Conservation (phyloP, 2,888 invertebrate genomes). For the Slavum lentiscoides region DNA sequence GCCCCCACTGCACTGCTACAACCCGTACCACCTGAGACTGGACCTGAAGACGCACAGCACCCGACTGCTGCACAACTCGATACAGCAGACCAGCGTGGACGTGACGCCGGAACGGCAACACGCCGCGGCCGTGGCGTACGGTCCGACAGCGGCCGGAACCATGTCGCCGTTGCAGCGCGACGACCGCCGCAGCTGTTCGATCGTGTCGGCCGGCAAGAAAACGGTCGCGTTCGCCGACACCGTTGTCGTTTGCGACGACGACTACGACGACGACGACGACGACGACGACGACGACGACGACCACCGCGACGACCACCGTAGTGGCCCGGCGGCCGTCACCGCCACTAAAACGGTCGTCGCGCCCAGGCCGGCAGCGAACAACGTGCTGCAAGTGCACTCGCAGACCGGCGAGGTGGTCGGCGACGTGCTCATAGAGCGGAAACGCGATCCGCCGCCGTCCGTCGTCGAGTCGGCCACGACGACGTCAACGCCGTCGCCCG, state of each 20-base stretch:
- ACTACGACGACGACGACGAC: not conserved
- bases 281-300: not conserved
- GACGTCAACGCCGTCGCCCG: not conserved
- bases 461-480: not conserved
- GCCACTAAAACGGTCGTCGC: not conserved
- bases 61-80: conserved; percentile 40
- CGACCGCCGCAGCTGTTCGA: conserved; percentile 4
- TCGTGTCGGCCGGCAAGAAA: conserved; percentile 31
- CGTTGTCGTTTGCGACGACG: conserved; percentile 20
- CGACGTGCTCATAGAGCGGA: conserved; percentile 41
- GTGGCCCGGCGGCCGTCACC: not conserved
- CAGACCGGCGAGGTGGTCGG: conserved; percentile 49
- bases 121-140: conserved; percentile 12
- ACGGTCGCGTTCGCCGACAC: conserved; percentile 37
- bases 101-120: conserved; percentile 35
- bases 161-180: not conserved
- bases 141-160: not conserved
- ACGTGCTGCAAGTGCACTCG: conserved; percentile 45
- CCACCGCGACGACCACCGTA: not conserved
- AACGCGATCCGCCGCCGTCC: conserved; percentile 7
- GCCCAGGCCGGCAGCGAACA: not conserved
- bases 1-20: conserved; percentile 21
- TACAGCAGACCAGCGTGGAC: conserved; percentile 51
- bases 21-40: conserved; percentile 43
- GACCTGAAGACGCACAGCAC: conserved; percentile 49